phyloP scores from a whole-genome alignment of 2,888 invertebrate species.

The Listrodromus nycthemerus region DNA sequence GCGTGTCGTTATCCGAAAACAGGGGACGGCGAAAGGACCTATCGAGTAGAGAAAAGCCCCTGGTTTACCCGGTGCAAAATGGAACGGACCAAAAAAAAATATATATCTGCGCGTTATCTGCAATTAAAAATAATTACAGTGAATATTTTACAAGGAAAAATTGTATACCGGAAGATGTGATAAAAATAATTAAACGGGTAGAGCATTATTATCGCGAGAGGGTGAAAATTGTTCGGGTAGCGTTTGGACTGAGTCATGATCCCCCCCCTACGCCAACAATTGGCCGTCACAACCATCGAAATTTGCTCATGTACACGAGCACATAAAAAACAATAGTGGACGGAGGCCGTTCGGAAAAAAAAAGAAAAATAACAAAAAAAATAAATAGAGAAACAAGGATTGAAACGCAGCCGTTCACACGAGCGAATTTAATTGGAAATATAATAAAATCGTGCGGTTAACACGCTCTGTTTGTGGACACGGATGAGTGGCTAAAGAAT shows the following conservation, averaged over 20 bases:
- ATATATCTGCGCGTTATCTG: neutral
- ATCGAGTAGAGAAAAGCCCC: slow-evolving; percentile 21
- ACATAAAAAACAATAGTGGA: slow-evolving; percentile 16
- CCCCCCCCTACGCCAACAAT: too few relatives aligned
- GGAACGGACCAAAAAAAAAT: slow-evolving; percentile 9
- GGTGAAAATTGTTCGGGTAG: neutral
- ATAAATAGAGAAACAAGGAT: neutral
- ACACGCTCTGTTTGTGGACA: neutral
- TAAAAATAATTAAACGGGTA: neutral
- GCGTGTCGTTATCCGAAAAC: slow-evolving; percentile 32
- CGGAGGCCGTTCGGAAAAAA: slow-evolving; percentile 12
- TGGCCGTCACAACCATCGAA: neutral
- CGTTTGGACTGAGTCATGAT: neutral
- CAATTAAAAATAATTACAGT: slow-evolving; percentile 52
- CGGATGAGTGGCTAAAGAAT: neutral
- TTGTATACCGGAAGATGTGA: slow-evolving; percentile 8
- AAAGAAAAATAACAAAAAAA: neutral
- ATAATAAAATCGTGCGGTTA: slow-evolving; percentile 8
- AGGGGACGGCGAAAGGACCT: neutral
- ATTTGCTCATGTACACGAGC: neutral
- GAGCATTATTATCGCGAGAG: slow-evolving; percentile 30
- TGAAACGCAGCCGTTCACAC: neutral
- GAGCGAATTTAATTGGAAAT: slow-evolving; percentile 26
- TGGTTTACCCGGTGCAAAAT: neutral
- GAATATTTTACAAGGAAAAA: slow-evolving; percentile 24